A percentile compares a stretch with the other conserved stretches of the same genome.
Conservation (phyloP, 2,113 vertebrate genomes). For the Hydropotes inermis region DNA sequence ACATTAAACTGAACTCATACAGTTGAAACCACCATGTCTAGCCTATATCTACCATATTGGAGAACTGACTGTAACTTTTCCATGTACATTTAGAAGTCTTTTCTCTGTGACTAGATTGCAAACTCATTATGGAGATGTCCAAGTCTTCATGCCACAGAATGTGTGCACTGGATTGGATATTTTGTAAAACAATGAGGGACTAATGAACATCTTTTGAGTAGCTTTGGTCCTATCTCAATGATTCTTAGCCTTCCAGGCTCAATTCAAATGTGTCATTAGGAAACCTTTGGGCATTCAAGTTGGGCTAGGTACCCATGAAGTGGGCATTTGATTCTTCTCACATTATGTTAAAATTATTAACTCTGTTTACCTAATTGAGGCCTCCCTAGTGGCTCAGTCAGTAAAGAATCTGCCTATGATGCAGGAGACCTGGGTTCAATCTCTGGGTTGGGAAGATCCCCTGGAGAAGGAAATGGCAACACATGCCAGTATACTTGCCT, state of each 20-base stretch:
- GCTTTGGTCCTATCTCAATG: neutral
- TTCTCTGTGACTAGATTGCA: neutral
- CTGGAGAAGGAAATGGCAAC: neutral
- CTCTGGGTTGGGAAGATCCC: neutral
- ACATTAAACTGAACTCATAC: neutral
- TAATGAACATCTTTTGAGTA: neutral
- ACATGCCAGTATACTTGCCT: neutral
- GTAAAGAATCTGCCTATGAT: neutral
- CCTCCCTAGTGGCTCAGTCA: neutral
- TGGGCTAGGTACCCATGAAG: neutral
- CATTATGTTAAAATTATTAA: neutral
- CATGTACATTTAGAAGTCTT: neutral
- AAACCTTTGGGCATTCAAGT: neutral
- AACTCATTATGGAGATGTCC: neutral
- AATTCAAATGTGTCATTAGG: neutral
- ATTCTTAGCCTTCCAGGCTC: neutral
- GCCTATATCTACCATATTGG: neutral
- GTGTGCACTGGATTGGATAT: neutral
- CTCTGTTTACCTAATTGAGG: neutral
- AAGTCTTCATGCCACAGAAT: neutral
- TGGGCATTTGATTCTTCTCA: neutral
- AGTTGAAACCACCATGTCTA: neutral
- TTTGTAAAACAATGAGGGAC: neutral
- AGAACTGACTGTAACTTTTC: neutral
- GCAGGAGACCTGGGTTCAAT: neutral